Base-by-base conservation (phyloP, 2,113 vertebrate genomes). In the Bubo scandiacus region DNA sequence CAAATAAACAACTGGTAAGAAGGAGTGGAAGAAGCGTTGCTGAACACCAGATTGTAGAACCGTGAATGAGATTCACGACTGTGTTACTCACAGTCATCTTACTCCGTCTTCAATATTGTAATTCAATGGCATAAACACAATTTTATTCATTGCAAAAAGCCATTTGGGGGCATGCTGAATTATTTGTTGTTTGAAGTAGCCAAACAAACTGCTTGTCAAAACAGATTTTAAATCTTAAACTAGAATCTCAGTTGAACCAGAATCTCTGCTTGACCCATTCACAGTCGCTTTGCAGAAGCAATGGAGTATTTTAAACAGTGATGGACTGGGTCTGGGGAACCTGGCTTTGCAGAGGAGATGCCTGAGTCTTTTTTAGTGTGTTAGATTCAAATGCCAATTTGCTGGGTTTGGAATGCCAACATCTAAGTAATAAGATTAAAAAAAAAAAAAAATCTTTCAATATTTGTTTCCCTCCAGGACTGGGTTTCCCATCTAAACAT, bases 111-210 rank as follows among this genome's bases (percentile, higher is more conserved):
- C 74, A 88, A 32, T 75, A 75, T 92, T 93, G 94, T 88, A 92
- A 85, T 94, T 75, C 79, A 55, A 15, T 55, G 61, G 38, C 47
- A 79, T 75, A 82, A 95, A 55, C 61, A 79, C 0, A 0, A 54
- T 92, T 92, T 67, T 59, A 82, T 82, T 92, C 25, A 88, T 63
- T 82, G 79, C 63, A 90, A 88, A 78, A 94, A 95, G 70, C 66
- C 70, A 82, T 79, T 65, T 54, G 36, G 32, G 42, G 20, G 22
- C 6, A 72, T 32, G 32, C 19, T 86, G 90, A 72, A 94, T 83
- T 86, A 91, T 86, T 86, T 75, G 54, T 51, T 79, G 25, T 71
- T 88, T 90, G 70, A 90, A 87, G n/a, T 6, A 7, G 61, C 42
- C 57, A 85, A 61, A 86, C 52, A 94, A 89, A 81, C 27, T 36